Percentiles rank a stretch among this genome's conserved stretches.
Evolutionary conservation across 1,140 invertebrate genomes (phyloP).

Genomic region (Drosophila nigromelanica): DNA sequence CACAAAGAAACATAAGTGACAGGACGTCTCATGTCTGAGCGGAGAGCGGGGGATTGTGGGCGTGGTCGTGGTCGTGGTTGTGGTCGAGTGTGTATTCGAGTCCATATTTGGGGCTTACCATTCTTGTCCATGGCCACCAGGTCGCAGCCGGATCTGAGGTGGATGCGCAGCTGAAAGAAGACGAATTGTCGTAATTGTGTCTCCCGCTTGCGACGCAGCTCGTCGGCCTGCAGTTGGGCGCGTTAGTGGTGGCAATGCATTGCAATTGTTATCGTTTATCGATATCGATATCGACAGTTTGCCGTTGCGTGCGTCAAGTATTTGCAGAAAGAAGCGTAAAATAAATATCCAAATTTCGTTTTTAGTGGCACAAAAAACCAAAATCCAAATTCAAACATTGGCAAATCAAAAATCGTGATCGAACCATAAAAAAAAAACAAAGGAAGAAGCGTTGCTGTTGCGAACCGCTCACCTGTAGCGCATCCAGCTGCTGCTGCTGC

Average conservation of each 20-base stretch:
- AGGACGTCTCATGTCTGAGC: slow-evolving; percentile 1
- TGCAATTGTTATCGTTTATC: slow-evolving; percentile 19
- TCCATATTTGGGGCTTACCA: slow-evolving; percentile 86
- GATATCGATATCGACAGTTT: neutral
- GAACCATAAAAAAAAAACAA: slow-evolving; percentile 8
- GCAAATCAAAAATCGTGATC: slow-evolving; percentile 16
- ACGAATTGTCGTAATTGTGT: slow-evolving; percentile 91
- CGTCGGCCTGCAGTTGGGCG: slow-evolving; percentile 85
- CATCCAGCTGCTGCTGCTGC: slow-evolving; percentile 52
- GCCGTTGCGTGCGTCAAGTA: slow-evolving; percentile 35
- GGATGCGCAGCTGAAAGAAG: slow-evolving; percentile 95
- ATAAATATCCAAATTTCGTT: slow-evolving; percentile 20
- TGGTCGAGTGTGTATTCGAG: neutral
- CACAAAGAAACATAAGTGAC: slow-evolving; percentile 52
- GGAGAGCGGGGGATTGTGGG: neutral
- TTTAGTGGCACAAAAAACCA: slow-evolving; percentile 14
- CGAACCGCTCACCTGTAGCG: slow-evolving; percentile 56
- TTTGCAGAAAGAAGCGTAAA: slow-evolving; percentile 40
- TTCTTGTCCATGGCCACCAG: slow-evolving; percentile 97
- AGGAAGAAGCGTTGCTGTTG: slow-evolving; percentile 4
- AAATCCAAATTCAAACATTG: slow-evolving; percentile 21
- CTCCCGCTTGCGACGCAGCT: slow-evolving; percentile 87
- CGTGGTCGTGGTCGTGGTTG: neutral
- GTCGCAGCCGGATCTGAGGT: slow-evolving; percentile 93
- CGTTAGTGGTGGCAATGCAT: slow-evolving; percentile 30